Evolutionary conservation across 2,113 vertebrate genomes (phyloP).

Genomic region (Puffinus mauretanicus): DNA sequence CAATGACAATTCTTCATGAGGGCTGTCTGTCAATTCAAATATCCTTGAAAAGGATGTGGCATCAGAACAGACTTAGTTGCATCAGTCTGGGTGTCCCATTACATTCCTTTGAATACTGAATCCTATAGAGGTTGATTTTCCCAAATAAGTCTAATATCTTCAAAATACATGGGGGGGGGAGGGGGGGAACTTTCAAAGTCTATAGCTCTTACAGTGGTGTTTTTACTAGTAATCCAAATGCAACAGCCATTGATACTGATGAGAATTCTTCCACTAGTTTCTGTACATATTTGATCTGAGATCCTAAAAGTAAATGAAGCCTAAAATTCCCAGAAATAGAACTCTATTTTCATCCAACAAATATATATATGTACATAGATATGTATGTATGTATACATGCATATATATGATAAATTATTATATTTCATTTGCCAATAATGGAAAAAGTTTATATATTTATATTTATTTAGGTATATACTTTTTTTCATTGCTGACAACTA

Average conservation of each 20-base stretch:
- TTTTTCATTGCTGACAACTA: not conserved
- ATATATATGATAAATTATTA: not conserved
- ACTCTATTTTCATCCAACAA: not conserved
- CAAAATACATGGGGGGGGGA: rapidly evolving
- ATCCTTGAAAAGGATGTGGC: not conserved
- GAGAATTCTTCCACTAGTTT: not conserved
- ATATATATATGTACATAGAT: not conserved
- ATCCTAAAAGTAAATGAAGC: not conserved
- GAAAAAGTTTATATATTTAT: not conserved
- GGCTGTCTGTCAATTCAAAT: not conserved
- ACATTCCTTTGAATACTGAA: not conserved
- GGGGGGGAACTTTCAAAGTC: not conserved
- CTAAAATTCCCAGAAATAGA: not conserved
- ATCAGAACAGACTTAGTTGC: not conserved
- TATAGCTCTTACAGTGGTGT: not conserved
- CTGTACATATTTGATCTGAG: not conserved
- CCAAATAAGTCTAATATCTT: not conserved
- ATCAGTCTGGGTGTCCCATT: not conserved
- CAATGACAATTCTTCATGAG: not conserved
- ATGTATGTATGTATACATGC: not conserved
- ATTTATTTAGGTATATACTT: not conserved
- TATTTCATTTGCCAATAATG: not conserved
- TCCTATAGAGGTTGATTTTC: not conserved
- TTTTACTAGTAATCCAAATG: not conserved
- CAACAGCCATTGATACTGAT: not conserved